phyloP scores from a whole-genome alignment of 2,888 invertebrate species.

The Plagodis pulveraria region DNA sequence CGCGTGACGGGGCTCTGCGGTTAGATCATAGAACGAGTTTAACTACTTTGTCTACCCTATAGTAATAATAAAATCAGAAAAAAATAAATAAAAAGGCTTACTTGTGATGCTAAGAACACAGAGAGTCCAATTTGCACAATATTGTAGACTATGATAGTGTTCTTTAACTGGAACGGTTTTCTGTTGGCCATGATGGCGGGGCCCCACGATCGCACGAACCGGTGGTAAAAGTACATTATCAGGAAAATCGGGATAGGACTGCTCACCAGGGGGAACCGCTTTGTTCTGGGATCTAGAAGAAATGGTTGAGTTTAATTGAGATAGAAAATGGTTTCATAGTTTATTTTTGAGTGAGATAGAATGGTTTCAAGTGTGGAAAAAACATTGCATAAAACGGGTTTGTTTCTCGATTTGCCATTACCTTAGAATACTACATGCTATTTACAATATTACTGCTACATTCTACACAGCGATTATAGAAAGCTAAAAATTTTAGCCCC shows the following conservation, averaged over 20 bases:
- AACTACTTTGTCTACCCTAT: no score
- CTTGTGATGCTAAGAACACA: constrained; percentile 77
- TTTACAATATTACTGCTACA: no score
- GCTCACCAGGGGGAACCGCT: constrained; percentile 79
- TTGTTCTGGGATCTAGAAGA: constrained; percentile 85
- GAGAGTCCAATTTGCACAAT: constrained; percentile 85
- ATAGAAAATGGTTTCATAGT: not conserved
- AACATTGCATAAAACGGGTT: no score
- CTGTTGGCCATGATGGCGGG: constrained; percentile 87
- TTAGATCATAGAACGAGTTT: no score
- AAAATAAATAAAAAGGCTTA: constrained; percentile 45
- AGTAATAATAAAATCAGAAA: no score
- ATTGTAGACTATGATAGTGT: constrained; percentile 86
- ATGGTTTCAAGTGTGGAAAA: no score
- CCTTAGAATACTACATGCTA: no score
- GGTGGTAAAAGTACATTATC: constrained; percentile 80
- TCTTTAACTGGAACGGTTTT: constrained; percentile 85
- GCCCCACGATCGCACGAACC: constrained; percentile 84
- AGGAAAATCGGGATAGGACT: constrained; percentile 71
- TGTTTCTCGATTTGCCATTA: no score
- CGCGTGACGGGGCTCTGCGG: no score
- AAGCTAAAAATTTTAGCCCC: no score
- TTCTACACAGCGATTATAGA: no score
- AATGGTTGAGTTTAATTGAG: not conserved
- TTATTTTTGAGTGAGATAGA: no score